Evolutionary conservation across 2,888 invertebrate genomes (phyloP), one percentile per base, ranked within the genome.

Genomic region (Hydrotaea cyrtoneurina): DNA sequence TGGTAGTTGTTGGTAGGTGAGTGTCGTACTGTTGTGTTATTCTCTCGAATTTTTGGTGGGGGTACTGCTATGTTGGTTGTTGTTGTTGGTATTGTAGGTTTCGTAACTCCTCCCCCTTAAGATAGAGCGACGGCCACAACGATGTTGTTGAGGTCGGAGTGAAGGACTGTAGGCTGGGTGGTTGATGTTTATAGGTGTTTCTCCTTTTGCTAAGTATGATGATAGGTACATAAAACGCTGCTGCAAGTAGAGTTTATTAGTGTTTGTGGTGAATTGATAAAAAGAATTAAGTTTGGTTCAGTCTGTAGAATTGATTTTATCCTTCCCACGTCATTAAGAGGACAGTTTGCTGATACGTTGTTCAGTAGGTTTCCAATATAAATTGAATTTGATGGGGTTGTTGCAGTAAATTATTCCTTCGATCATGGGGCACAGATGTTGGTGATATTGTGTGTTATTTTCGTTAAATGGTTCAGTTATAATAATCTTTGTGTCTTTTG

Each of bases 211-310:
- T 46, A 11, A 46, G 4, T 15, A 46, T 46, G 11, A 46, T 15
- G 15, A 15, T 15, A 2, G 46, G 46, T 46, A 46, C 11, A 46
- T 46, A 46, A 2, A 15, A 46, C n/a, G 46, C 71, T 57, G 19
- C 76, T 76, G 76, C 81, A 81, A n/a, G 59, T 81, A 66, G 77
- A 76, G 19, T 71, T 81, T 21, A 81, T 76, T 55, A 31, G 23
- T 71, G 59, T 21, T 36, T 39, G 43, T n/a, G 39, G 55, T 11
- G 66, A 36, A 50, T 79, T 82, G 3, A 71, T 71, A 19, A 79
- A 75, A 55, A 79, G 36, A 39, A 75, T 57, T 46, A 78, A 59
- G 39, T 82, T 79, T 50, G 75, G 75, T 75, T 79, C 69, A 21
- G 75, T 74, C 69, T 82, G 78, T 2, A 50, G 15, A 21, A 82